These are phyloP conservation scores for Macrotus californicus DNA, from an alignment of 2,113 vertebrate genomes.

Conservation along the genomic window DNA sequence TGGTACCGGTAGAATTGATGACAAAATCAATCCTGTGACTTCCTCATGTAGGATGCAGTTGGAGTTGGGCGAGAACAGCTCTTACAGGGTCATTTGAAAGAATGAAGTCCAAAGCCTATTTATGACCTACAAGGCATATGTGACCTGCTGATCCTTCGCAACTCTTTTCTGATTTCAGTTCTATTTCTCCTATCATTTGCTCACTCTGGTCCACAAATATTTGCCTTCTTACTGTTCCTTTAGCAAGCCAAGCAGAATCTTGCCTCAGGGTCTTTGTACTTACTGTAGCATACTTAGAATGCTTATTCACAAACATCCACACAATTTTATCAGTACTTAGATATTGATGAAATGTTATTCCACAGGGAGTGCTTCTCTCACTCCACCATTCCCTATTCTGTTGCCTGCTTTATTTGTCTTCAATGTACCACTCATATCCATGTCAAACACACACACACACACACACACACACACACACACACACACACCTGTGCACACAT, in stretches of 20 bases:
- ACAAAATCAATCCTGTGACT: background rate
- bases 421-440: background rate
- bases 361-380: background rate
- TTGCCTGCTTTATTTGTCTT: background rate
- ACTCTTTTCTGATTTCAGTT: background rate
- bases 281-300: too few relatives aligned
- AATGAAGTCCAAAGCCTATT: background rate
- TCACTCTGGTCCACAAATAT: background rate
- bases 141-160: background rate
- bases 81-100: background rate
- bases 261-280: background rate
- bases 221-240: background rate
- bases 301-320: background rate
- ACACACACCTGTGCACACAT: background rate
- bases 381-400: background rate
- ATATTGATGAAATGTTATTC: background rate
- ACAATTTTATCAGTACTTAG: accelerated
- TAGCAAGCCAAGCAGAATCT: background rate
- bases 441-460: background rate
- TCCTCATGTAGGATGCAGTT: background rate
- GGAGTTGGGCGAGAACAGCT: background rate
- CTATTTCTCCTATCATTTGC: background rate
- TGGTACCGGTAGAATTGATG: background rate
- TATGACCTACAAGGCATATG: background rate
- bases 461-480: background rate